Evolutionary conservation across 1,140 invertebrate genomes (phyloP).

Genomic region (Leptonema lineaticorne): DNA sequence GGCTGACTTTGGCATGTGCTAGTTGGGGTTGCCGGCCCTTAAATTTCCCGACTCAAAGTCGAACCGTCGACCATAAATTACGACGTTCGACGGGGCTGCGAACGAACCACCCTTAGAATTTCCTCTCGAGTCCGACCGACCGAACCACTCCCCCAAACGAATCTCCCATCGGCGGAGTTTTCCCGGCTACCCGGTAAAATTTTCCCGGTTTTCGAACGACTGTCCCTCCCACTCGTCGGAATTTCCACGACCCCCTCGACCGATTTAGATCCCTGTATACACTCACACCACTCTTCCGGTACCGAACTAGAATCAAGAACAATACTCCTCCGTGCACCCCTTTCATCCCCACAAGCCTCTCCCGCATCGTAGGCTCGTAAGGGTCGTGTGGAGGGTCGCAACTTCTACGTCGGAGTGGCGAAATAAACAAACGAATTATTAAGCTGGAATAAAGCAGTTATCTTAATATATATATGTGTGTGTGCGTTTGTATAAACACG

Average conservation of each 20-base stretch:
- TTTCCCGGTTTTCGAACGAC: too few relatives aligned
- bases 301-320: not conserved
- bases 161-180: too few relatives aligned
- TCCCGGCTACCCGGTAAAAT: too few relatives aligned
- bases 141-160: not conserved
- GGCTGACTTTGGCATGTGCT: constrained; percentile 36
- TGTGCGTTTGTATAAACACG: too few relatives aligned
- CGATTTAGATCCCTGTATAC: too few relatives aligned
- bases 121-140: too few relatives aligned
- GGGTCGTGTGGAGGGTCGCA: not conserved
- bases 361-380: not conserved
- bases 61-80: constrained; percentile 38
- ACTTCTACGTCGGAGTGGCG: not conserved
- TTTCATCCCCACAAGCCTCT: not conserved
- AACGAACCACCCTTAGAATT: not conserved
- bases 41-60: constrained; percentile 36
- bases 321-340: not conserved
- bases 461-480: not conserved
- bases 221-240: too few relatives aligned
- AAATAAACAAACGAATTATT: constrained; percentile 2
- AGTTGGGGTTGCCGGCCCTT: constrained; percentile 25
- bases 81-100: not conserved
- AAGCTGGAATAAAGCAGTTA: not conserved
- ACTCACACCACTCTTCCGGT: not conserved
- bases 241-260: too few relatives aligned